These are phyloP conservation scores for Gallinago undulata DNA, from an alignment of 2,113 vertebrate genomes.

Conservation along the genomic window DNA sequence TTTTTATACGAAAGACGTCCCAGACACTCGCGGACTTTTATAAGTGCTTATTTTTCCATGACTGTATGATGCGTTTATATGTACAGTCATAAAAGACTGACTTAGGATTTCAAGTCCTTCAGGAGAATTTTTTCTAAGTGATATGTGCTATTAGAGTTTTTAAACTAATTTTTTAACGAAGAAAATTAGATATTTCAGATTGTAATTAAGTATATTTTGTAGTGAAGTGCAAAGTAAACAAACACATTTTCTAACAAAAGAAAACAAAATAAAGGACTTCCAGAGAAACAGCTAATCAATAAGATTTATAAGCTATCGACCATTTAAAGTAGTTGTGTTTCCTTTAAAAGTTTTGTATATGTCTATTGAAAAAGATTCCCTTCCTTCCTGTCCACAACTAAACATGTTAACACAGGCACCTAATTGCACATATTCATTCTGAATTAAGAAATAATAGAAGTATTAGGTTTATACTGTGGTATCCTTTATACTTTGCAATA, in stretches of 20 bases:
- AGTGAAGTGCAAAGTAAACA: not conserved
- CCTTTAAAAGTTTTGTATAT: not conserved
- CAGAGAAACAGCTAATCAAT: not conserved
- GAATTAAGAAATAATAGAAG: not conserved
- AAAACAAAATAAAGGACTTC: not conserved
- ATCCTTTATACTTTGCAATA: not conserved
- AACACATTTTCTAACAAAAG: not conserved
- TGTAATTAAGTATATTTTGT: not conserved
- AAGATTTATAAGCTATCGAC: not conserved
- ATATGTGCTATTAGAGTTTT: constrained; percentile 42
- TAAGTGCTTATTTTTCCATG: constrained; percentile 69
- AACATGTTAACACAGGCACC: not conserved
- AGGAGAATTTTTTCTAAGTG: constrained; percentile 55
- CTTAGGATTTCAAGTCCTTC: constrained; percentile 57
- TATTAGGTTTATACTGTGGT: not conserved
- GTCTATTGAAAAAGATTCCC: not conserved
- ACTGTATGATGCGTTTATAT: constrained; percentile 65
- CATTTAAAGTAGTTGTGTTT: not conserved
- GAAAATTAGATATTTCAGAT: not conserved
- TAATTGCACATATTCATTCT: not conserved
- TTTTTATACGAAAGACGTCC: constrained; percentile 39
- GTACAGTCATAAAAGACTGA: constrained; percentile 23
- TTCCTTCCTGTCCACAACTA: not conserved
- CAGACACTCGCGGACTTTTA: constrained; percentile 57
- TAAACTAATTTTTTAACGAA: not conserved